Conservation (phyloP, 1,140 invertebrate genomes). For the Aphis craccivora region DNA sequence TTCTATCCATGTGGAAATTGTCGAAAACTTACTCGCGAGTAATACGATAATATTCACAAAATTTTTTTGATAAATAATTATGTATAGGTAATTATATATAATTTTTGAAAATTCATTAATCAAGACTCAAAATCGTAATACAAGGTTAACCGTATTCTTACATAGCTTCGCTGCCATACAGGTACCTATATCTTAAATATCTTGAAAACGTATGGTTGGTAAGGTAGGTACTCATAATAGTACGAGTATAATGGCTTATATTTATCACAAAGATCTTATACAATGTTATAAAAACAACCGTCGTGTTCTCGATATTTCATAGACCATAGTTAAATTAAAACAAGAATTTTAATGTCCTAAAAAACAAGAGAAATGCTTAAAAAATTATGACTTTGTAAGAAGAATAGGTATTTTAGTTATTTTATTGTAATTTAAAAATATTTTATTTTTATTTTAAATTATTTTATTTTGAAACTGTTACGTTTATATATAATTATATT, state of each 20-base stretch:
- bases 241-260: no score
- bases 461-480: no score
- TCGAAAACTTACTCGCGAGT: background rate
- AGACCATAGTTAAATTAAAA: background rate
- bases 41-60: background rate
- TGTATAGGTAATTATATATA: no score
- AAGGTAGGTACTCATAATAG: no score
- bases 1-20: background rate
- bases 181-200: no score
- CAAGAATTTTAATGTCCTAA: background rate
- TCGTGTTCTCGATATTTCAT: background rate
- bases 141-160: background rate
- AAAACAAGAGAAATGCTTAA: background rate
- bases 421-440: no score
- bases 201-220: no score
- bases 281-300: background rate
- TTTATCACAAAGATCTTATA: no score
- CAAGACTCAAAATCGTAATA: background rate
- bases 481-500: no score
- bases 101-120: background rate
- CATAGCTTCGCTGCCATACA: background rate
- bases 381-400: no score
- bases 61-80: background rate
- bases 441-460: no score
- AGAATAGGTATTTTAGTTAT: no score